A percentile compares a stretch with the other conserved stretches of the same genome.
phyloP scores from a whole-genome alignment of 2,888 invertebrate genomes.

The Sinentomon sp. region DNA sequence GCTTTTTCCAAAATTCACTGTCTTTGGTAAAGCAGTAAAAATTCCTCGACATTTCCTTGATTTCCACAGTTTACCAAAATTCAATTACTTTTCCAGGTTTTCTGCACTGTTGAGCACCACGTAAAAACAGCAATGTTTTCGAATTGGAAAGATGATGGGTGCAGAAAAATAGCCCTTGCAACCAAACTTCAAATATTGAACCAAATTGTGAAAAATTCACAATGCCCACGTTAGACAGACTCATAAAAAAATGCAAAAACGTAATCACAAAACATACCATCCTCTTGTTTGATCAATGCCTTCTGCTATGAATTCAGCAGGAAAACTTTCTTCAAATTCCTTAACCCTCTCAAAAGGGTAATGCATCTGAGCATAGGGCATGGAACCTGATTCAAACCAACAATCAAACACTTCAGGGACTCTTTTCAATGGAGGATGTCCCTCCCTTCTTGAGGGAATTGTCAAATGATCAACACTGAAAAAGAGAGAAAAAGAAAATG shows the following conservation, averaged over 20 bases:
- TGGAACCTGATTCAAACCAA: constrained; percentile 98
- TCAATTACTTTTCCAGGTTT: no score
- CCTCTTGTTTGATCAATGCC: constrained; percentile 94
- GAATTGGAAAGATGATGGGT: constrained; percentile 9
- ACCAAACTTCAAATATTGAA: no score
- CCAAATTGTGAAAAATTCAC: no score
- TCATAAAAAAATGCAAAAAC: no score
- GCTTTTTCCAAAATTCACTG: no score
- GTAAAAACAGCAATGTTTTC: constrained; percentile 12
- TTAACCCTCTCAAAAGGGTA: constrained; percentile 77
- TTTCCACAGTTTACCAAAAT: no score
- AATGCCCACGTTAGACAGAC: no score
- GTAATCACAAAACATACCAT: constrained; percentile 28
- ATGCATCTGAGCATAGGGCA: constrained; percentile 93
- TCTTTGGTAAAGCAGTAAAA: no score
- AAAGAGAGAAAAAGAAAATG: constrained; percentile 2
- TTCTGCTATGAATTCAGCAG: constrained; percentile 98
- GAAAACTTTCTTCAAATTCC: constrained; percentile 69
- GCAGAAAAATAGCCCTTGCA: no score
- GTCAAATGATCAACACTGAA: constrained; percentile 56
- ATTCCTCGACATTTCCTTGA: no score
- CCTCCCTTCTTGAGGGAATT: constrained; percentile 63
- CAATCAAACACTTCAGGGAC: constrained; percentile 94
- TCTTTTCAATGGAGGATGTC: constrained; percentile 53
- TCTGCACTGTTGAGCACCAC: no score